phyloP scores from a whole-genome alignment of 2,113 vertebrate genomes.

The Rhea pennata region DNA sequence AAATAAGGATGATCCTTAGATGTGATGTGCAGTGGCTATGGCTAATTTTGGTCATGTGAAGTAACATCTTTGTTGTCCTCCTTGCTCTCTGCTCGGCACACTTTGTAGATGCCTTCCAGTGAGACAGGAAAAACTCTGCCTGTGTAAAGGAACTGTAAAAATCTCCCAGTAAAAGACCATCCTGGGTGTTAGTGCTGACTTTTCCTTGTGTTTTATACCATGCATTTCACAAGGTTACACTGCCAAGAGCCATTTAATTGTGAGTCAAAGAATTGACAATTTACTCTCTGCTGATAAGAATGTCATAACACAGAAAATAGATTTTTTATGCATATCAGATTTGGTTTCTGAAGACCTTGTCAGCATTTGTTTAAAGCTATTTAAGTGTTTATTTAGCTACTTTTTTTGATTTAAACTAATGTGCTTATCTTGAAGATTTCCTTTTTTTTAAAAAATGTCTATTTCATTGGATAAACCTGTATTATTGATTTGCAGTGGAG shows the following conservation, averaged over 20 bases:
- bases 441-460: background rate
- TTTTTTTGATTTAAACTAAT: background rate
- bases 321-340: background rate
- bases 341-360: background rate
- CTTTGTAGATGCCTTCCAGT: background rate
- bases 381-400: background rate
- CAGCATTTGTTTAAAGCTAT: background rate
- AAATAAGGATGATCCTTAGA: background rate
- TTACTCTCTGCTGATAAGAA: background rate
- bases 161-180: background rate
- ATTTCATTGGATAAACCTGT: background rate
- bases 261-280: background rate
- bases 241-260: background rate
- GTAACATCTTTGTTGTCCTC: background rate
- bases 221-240: background rate
- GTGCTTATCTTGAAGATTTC: background rate
- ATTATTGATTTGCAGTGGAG: background rate
- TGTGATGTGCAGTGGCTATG: background rate
- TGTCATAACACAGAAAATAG: background rate
- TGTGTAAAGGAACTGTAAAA: too few species aligned
- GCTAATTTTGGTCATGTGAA: background rate
- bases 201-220: background rate
- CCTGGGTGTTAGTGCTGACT: background rate
- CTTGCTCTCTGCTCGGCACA: background rate
- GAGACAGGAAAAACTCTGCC: background rate